These are phyloP conservation scores for Molossus molossus DNA, from an alignment of 2,797 vertebrate species.

Conservation along the genomic window DNA sequence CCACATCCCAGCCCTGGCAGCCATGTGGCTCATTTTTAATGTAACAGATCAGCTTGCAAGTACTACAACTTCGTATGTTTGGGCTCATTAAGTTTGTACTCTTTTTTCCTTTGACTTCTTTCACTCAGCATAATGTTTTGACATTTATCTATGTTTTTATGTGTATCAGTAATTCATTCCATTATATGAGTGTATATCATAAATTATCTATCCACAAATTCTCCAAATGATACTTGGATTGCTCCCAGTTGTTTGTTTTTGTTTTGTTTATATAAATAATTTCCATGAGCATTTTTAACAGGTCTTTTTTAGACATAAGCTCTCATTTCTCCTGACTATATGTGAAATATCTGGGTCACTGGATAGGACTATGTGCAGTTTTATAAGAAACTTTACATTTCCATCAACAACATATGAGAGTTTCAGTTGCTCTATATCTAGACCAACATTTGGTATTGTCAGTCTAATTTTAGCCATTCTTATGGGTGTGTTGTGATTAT, in stretches of 20 bases:
- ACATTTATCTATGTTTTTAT: background rate
- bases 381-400: conserved; percentile 7
- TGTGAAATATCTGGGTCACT: background rate
- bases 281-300: background rate
- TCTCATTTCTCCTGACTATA: background rate
- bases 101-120: background rate
- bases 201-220: background rate
- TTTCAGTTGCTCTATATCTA: background rate
- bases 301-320: background rate
- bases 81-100: background rate
- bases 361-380: background rate
- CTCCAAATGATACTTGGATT: background rate
- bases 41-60: background rate
- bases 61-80: background rate
- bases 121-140: background rate
- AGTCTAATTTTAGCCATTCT: background rate
- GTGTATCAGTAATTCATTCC: background rate
- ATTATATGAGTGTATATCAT: background rate
- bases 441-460: background rate
- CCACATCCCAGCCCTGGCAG: background rate
- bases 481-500: background rate
- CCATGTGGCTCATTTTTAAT: background rate
- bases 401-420: background rate
- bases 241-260: background rate
- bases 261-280: conserved; percentile 5